phyloP scores from a whole-genome alignment of 2,113 vertebrate genomes.

The Otolemur garnettii region DNA sequence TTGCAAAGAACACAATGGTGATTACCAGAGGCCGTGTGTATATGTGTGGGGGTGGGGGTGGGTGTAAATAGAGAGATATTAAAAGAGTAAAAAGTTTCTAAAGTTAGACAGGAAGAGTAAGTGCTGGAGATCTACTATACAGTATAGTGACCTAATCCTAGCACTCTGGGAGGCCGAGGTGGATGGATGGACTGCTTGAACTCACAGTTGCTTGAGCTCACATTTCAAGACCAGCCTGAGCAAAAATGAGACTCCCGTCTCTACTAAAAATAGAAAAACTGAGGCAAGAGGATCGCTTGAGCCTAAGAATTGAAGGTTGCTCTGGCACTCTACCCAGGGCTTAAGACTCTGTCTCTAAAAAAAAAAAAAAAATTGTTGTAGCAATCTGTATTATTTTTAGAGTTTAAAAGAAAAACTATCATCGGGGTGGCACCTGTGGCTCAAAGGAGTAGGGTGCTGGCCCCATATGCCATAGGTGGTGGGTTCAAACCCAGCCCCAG shows the following conservation, averaged over 20 bases:
- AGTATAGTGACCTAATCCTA: background rate
- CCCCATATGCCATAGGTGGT: too few relatives aligned
- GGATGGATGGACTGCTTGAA: too few relatives aligned
- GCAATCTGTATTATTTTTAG: background rate
- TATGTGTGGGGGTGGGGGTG: too few relatives aligned
- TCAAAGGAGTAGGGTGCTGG: too few relatives aligned
- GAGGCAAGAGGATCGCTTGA: background rate
- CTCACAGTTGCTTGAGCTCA: too few relatives aligned
- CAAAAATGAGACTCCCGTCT: too few relatives aligned
- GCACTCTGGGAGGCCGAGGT: too few relatives aligned
- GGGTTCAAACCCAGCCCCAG: too few relatives aligned
- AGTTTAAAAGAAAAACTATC: constrained; percentile 10
- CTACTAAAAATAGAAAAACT: background rate
- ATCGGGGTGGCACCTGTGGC: background rate
- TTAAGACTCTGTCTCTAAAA: too few relatives aligned
- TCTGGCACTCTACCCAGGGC: background rate
- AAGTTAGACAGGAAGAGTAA: background rate
- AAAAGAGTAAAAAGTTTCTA: background rate
- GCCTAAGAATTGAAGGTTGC: background rate
- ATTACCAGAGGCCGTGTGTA: too few relatives aligned
- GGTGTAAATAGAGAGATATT: background rate
- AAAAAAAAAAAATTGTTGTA: background rate
- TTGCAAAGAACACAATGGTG: background rate
- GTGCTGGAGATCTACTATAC: background rate
- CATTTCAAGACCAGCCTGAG: too few relatives aligned